A percentile compares a stretch with the other conserved stretches of the same genome.
phyloP scores from a whole-genome alignment of 2,113 vertebrate species.

The Aleadryas rufinucha region DNA sequence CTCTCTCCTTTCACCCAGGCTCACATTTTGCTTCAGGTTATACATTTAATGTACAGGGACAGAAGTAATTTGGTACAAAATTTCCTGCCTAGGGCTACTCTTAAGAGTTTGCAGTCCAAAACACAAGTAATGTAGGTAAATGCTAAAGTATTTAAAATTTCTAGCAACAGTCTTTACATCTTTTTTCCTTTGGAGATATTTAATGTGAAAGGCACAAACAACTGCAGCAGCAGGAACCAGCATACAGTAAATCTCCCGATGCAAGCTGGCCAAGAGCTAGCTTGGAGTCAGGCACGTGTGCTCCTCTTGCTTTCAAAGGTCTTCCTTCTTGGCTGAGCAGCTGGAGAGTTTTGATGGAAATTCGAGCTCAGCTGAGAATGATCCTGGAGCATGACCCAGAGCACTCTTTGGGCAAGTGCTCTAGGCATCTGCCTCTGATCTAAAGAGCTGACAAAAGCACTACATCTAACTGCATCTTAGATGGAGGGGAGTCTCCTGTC shows the following conservation, averaged over 20 bases:
- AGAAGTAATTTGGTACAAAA: conserved; percentile 29
- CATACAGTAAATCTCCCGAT: background rate
- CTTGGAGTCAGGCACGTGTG: background rate
- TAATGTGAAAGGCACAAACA: background rate
- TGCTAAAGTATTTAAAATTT: background rate
- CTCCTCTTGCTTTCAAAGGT: background rate
- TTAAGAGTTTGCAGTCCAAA: background rate
- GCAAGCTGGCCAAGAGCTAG: background rate
- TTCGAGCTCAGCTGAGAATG: background rate
- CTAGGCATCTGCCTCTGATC: background rate
- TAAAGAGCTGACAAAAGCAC: background rate
- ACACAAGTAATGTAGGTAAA: background rate
- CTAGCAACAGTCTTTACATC: background rate
- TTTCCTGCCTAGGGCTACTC: background rate
- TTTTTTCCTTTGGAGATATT: background rate
- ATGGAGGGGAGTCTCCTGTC: background rate
- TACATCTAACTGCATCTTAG: background rate
- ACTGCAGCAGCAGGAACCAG: background rate
- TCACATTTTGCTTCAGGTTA: conserved; percentile 13
- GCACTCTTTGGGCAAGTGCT: background rate
- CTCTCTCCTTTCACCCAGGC: background rate
- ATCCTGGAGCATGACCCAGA: background rate
- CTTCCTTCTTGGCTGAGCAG: background rate
- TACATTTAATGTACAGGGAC: background rate
- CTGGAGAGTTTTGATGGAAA: background rate